phyloP scores from a whole-genome alignment of 1,140 invertebrate genomes.

The Drosophila punjabiensis region DNA sequence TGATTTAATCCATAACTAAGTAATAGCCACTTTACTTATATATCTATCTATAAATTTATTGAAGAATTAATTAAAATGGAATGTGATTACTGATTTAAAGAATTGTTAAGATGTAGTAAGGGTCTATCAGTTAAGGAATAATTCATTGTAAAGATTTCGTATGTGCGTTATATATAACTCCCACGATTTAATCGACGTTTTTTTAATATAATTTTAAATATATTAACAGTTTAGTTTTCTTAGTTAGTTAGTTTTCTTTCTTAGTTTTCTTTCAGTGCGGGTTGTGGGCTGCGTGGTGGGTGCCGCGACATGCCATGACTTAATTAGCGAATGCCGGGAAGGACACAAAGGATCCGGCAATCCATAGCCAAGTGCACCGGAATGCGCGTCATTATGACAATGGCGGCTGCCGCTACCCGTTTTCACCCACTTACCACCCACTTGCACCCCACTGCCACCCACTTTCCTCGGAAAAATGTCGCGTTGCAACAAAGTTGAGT shows the following conservation, averaged over 20 bases:
- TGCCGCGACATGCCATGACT: conserved; percentile 42
- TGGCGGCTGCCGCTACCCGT: conserved; percentile 13
- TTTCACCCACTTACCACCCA: conserved; percentile 6
- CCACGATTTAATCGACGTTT: too few species aligned
- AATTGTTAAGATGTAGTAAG: too few species aligned
- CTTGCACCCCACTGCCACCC: neutral
- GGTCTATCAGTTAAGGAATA: too few species aligned
- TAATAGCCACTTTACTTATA: too few species aligned
- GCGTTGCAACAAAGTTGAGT: conserved; percentile 74
- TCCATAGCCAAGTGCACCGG: conserved; percentile 69
- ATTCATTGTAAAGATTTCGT: too few species aligned
- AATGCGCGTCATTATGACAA: conserved; percentile 78
- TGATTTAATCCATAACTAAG: fast-evolving
- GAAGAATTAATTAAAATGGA: too few species aligned
- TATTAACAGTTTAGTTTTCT: too few species aligned
- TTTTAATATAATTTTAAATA: too few species aligned
- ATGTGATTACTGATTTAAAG: too few species aligned
- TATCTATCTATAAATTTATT: too few species aligned
- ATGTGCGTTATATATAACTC: too few species aligned
- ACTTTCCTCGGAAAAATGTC: conserved; percentile 41
- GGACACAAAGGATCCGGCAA: conserved; percentile 50
- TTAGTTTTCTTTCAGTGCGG: conserved; percentile 13
- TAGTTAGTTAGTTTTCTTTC: too few species aligned
- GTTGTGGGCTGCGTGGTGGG: neutral
- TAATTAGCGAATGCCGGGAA: conserved; percentile 60